Evolutionary conservation across 2,797 vertebrate species (phyloP).

Genomic region (Myripristis murdjan): DNA sequence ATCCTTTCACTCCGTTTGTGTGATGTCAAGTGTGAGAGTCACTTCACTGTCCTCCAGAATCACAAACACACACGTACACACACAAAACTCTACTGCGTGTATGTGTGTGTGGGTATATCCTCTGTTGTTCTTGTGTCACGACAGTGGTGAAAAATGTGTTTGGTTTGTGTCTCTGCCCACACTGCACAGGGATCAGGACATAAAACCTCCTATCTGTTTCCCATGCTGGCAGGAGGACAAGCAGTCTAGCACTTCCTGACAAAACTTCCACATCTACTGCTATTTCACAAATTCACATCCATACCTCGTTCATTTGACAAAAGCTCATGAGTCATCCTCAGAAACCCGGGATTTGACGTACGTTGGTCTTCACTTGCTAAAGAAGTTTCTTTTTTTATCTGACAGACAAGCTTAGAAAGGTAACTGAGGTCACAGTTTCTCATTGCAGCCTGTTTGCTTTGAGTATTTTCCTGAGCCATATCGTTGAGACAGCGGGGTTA

Average conservation of each 20-base stretch:
- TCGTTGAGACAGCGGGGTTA: constrained; percentile 26
- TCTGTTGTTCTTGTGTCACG: constrained; percentile 39
- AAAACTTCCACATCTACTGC: constrained; percentile 20
- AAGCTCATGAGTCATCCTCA: neutral
- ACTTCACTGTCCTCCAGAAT: constrained; percentile 1
- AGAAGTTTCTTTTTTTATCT: constrained; percentile 2
- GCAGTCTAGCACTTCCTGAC: constrained; percentile 9
- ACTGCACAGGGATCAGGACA: constrained; percentile 6
- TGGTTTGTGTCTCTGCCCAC: constrained; percentile 11
- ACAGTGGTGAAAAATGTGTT: constrained; percentile 32
- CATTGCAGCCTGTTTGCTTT: constrained; percentile 40
- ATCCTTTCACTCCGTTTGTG: constrained; percentile 34
- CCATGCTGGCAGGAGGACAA: constrained; percentile 28
- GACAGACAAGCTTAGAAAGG: constrained; percentile 35
- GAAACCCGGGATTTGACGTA: neutral
- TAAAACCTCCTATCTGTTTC: constrained; percentile 20
- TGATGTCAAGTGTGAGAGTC: constrained; percentile 15
- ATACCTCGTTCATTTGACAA: neutral
- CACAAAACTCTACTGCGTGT: neutral
- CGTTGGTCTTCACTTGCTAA: constrained; percentile 7
- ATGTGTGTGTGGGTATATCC: neutral
- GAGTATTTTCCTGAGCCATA: constrained; percentile 21
- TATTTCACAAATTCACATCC: constrained; percentile 21
- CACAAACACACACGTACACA: constrained; percentile 9
- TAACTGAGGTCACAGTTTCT: constrained; percentile 44